Base-by-base conservation (phyloP, 2,113 vertebrate species). In the Thymallus thymallus region DNA sequence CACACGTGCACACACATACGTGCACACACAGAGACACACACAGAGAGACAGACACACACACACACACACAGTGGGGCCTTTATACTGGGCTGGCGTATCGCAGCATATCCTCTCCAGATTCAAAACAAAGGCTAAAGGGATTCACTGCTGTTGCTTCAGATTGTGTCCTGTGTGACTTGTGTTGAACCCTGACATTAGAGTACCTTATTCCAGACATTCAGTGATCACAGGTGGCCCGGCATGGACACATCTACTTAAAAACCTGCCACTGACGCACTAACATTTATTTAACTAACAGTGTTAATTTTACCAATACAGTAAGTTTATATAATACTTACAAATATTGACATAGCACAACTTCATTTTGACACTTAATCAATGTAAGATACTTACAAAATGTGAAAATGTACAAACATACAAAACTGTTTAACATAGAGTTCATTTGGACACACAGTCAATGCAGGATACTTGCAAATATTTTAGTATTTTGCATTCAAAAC, bases 11-110 rank as follows among this genome's bases (percentile, higher is more conserved):
- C 46, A 66, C 63, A 76, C 35, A 71, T n/a, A 69, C 16, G 48
- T 69, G 67, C 65, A 14, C 41, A 56, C 32, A n/a, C 4, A 60
- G 35, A 61, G 58, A 72, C 72, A 64, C 22, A 18, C 68, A 32
- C 51, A 13, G 41, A 72, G 48, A 66, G 13, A 61, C 26, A 68
- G n/a, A 68, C 56, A 69, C 55, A 75, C 66, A 69, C 66, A 75
- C n/a, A 60, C 64, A 68, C n/a, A 68, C 51, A 18, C 68, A 24
- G 23, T 45, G 24, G 51, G 62, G 55, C 5, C 65, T 16, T 74
- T 55, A 68, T 58, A 69, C 66, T 46, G 6, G 9, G n/a, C 26
- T 68, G 66, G 66, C 41, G 4, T 41, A 45, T n/a, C 35, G 41
- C n/a, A 68, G 35, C 29, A 29, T 46, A 41, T 68, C 66, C 66